Base-by-base conservation (phyloP, 2,797 vertebrate species). In the Triplophysa bombifrons region DNA sequence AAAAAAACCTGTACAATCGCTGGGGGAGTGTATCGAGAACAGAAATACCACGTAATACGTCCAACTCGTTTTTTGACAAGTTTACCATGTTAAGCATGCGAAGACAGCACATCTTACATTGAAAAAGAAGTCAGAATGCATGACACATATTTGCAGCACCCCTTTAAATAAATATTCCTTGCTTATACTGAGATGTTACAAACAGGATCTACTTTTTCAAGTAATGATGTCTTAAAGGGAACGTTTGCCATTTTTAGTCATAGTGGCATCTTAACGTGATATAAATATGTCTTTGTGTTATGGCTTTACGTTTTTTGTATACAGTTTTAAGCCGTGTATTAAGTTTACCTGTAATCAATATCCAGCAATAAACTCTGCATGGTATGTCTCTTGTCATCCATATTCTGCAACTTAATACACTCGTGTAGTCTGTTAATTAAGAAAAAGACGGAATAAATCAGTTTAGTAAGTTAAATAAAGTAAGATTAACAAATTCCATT, bases 261-360 rank as follows among this genome's bases (percentile, higher is more conserved):
- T 41, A 51, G 11, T 17, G 51, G 8, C 27, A 10, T 17, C 0
- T 51, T 7, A 70, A 41, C 20, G 12, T 20, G 3, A 58, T 13
- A 25, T 13, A 11, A 58, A 3, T 55, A 30, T 14, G 17, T 53
- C 3, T 2, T 7, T 73, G 55, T 61, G 38, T 17, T 46, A 13
- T 17, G 27, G 27, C 30, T 13, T 48, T 14, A 48, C 2, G 12
- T 55, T 55, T 9, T 10, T 55, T 55, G 53, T 14, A 73, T 27
- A 27, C 7, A 61, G 8, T 60, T 46, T 48, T 11, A 14, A 67
- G 1, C 3, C 11, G 30, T 46, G 3, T 16, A 34, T 56, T n/a
- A 73, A 61, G 77, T 84, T 58, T 81, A 98, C 98, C 97, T 97
- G 92, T 96, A 96, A 92, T 99, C 97, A 85, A 99, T 98, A 91